A percentile compares a stretch with the other conserved stretches of the same genome.
These are phyloP conservation scores for Chaenodraco wilsoni DNA, from an alignment of 2,797 vertebrate genomes.

Conservation along the genomic window DNA sequence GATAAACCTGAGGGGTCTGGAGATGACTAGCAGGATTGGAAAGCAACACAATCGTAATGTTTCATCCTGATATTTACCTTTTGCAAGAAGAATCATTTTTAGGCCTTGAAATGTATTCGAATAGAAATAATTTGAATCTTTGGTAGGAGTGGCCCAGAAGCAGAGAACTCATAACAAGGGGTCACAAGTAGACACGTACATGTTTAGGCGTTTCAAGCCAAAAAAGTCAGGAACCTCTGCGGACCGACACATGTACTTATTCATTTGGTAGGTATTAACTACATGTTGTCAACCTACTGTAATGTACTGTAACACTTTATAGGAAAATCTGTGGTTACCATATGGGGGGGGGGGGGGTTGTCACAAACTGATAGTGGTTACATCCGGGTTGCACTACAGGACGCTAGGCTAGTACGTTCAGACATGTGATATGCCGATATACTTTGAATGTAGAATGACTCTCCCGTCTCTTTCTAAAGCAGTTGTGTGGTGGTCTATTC, in stretches of 20 bases:
- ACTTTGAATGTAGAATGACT: slow-evolving; percentile 9
- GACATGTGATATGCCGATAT: slow-evolving; percentile 24
- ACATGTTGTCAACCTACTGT: slow-evolving; percentile 26
- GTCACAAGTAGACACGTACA: too few species aligned
- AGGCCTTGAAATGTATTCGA: not conserved
- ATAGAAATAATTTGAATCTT: not conserved
- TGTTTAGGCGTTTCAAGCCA: too few species aligned
- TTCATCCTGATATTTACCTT: not conserved
- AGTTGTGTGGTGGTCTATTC: slow-evolving; percentile 43
- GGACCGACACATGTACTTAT: not conserved
- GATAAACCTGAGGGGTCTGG: not conserved
- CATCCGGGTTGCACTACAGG: slow-evolving; percentile 23
- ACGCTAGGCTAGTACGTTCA: slow-evolving; percentile 20
- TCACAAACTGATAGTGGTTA: slow-evolving; percentile 12
- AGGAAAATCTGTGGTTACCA: slow-evolving; percentile 1
- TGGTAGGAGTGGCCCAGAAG: not conserved
- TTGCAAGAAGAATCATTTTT: not conserved
- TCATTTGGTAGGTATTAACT: not conserved
- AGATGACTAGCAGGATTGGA: not conserved
- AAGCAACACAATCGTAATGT: not conserved
- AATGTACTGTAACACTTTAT: not conserved
- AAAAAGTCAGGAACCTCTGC: too few species aligned
- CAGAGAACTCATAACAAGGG: not conserved
- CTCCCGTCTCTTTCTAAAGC: slow-evolving; percentile 28
- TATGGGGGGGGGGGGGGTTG: not conserved